Evolutionary conservation across 2,113 vertebrate species (phyloP).

Genomic region (Clarias macrocephalus): DNA sequence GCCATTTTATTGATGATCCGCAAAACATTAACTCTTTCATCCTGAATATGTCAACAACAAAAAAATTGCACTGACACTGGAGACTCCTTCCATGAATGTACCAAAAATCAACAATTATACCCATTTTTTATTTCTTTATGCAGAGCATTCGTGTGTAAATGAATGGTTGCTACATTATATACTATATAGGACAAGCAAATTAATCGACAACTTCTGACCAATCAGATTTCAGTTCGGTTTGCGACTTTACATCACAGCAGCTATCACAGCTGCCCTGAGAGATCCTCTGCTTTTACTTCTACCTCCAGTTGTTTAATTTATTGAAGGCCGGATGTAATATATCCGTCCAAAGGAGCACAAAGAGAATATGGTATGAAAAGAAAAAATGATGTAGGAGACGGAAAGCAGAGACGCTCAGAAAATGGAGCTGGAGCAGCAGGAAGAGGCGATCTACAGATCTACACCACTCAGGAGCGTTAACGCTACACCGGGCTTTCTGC

Average conservation of each 20-base stretch:
- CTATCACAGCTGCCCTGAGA: neutral
- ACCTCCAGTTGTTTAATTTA: neutral
- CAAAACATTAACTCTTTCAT: neutral
- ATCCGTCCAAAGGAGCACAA: conserved; percentile 2
- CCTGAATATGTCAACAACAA: too few relatives aligned
- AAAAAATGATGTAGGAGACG: neutral
- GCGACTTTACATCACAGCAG: neutral
- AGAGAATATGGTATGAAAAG: conserved; percentile 6
- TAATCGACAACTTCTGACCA: neutral
- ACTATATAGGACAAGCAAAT: neutral
- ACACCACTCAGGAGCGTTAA: neutral
- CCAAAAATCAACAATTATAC: neutral
- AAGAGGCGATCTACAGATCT: neutral
- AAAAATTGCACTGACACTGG: neutral
- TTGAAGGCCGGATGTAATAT: neutral
- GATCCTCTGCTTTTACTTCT: neutral
- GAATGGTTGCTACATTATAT: too few relatives aligned
- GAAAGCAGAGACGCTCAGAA: neutral
- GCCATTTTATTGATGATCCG: too few relatives aligned
- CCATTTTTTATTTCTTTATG: neutral
- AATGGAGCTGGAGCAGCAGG: conserved; percentile 24
- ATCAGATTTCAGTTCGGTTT: neutral
- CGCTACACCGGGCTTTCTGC: neutral
- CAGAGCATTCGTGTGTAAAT: too few relatives aligned
- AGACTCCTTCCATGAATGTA: neutral